Base-by-base conservation (phyloP, 2,113 vertebrate species). In the Eudorcas thomsonii region DNA sequence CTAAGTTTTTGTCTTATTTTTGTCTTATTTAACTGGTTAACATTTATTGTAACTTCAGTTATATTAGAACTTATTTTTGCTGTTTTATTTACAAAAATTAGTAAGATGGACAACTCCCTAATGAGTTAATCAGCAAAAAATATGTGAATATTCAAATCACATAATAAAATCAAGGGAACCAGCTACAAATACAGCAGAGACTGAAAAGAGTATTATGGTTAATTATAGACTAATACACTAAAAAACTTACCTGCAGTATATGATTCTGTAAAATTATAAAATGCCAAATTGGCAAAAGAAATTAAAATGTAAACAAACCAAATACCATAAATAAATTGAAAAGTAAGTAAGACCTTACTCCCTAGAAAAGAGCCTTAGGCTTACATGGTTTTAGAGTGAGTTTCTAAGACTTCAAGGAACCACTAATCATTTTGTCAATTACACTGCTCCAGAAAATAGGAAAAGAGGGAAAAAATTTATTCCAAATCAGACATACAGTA, bases 241-340 rank as follows among this genome's bases (percentile, higher is more conserved):
- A 95, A 86, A 90, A 93, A 43, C 43, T 50, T 87, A 88, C 28
- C 59, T 92, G 50, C 57, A 78, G 23, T 59, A 85, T 15, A 39
- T 95, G 33, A 87, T 67, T 93, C 83, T 86, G 5, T 54, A 95
- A 93, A 93, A 87, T 60, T 90, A 82, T 62, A 91, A 93, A 90
- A 78, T 77, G 71, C 48, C 16, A 91, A 95, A 64, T 82, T 86
- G 59, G 33, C 21, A 90, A 30, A 94, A 96, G 39, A 91, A 91
- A 94, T 80, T 88, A 77, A 67, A 87, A 92, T 74, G 84, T 48
- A 28, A 86, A 57, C 12, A 86, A 39, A 92, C n/a, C 25, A 81
- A 92, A 88, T 92, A 71, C 6, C 23, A 71, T 80, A 62, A 92
- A 81, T 86, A 94, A 80, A 90, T 39, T 92, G 45, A 96, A 93